A percentile compares a stretch with the other conserved stretches of the same genome.
These are phyloP conservation scores for Malurus cyaneus DNA, from an alignment of 2,113 vertebrate species.

Conservation along the genomic window DNA sequence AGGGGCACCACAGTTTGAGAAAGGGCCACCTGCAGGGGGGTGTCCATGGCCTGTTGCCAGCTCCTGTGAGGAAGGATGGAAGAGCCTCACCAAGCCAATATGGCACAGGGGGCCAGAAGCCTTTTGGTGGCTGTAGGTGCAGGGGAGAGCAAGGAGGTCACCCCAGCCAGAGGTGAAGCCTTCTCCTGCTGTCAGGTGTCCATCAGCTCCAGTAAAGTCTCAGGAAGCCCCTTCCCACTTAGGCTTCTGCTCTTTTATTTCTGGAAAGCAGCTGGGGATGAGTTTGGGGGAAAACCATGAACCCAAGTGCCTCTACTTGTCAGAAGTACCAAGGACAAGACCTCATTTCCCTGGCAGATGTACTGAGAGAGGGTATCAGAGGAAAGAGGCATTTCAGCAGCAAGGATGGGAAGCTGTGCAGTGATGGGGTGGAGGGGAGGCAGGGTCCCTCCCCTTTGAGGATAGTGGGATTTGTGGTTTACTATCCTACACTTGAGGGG, in stretches of 20 bases:
- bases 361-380: neutral
- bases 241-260: neutral
- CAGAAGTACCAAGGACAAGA: neutral
- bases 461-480: neutral
- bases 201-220: neutral
- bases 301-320: constrained; percentile 26
- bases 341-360: neutral
- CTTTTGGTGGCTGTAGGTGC: neutral
- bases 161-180: neutral
- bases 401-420: neutral
- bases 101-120: neutral
- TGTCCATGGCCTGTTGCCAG: neutral
- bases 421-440: neutral
- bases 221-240: constrained; percentile 18
- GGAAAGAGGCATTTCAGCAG: neutral
- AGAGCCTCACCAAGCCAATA: neutral
- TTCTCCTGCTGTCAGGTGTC: neutral
- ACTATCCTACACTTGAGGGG: neutral
- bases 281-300: neutral
- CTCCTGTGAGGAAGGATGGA: rapidly evolving
- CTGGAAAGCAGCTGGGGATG: neutral
- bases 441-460: neutral
- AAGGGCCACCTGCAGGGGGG: neutral
- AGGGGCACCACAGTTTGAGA: neutral
- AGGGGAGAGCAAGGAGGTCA: neutral